These are phyloP conservation scores for Dascyllus trimaculatus DNA, from an alignment of 2,113 vertebrate genomes.

Conservation along the genomic window DNA sequence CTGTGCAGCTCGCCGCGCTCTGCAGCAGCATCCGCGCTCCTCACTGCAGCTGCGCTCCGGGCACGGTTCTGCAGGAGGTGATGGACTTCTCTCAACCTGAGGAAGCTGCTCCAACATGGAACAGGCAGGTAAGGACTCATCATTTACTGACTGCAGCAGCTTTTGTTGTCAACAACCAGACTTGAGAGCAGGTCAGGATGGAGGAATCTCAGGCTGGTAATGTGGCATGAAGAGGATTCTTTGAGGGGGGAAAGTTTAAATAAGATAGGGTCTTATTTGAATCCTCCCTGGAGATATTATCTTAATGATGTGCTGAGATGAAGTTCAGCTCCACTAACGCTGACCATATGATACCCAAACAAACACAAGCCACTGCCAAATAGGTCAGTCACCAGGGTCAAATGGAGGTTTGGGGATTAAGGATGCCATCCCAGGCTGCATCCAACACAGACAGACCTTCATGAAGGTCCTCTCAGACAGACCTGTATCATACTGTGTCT, in stretches of 20 bases:
- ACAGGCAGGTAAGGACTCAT: conserved; percentile 43
- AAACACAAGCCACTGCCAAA: conserved; percentile 32
- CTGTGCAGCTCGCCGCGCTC: conserved; percentile 38
- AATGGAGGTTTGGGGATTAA: conserved; percentile 23
- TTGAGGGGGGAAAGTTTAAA: background rate
- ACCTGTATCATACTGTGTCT: background rate
- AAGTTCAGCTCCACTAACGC: conserved; percentile 9
- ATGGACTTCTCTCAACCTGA: background rate
- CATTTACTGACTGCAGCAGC: background rate
- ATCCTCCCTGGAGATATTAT: background rate
- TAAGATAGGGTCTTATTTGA: background rate
- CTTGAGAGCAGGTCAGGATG: too few species aligned
- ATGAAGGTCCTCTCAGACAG: background rate
- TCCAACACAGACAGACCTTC: background rate
- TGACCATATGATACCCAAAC: conserved; percentile 38
- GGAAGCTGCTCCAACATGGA: conserved; percentile 26
- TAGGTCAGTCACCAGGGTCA: conserved; percentile 43
- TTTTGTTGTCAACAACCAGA: background rate
- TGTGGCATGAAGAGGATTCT: too few species aligned
- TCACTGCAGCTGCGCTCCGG: conserved; percentile 56
- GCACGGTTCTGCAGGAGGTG: conserved; percentile 14
- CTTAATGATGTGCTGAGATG: conserved; percentile 28
- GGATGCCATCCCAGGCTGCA: background rate
- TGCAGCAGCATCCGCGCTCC: conserved; percentile 57
- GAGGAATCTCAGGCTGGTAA: too few species aligned